Evolutionary conservation across 2,797 vertebrate genomes (phyloP).

Genomic region (Pipistrellus pygmaeus): DNA sequence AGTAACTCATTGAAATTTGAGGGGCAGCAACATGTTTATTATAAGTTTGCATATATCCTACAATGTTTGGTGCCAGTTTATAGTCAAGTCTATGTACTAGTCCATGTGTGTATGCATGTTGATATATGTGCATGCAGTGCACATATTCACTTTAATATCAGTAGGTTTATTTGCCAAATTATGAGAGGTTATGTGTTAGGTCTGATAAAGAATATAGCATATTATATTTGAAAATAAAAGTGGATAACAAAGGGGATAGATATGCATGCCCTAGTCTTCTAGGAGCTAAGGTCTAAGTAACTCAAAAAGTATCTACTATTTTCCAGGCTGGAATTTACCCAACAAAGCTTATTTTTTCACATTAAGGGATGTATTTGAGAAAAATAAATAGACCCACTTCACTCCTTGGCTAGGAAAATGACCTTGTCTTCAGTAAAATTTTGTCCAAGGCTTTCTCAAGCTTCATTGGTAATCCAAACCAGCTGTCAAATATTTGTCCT

Average conservation of each 20-base stretch:
- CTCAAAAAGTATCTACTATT: not conserved
- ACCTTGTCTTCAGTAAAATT: not conserved
- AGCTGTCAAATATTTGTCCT: conserved; percentile 63
- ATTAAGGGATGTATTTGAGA: not conserved
- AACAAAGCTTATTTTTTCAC: not conserved
- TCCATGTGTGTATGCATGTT: rapidly evolving
- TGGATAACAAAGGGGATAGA: not conserved
- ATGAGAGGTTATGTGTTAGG: too few species aligned
- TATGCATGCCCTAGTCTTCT: not conserved
- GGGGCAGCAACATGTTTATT: not conserved
- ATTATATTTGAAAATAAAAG: not conserved
- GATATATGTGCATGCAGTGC: rapidly evolving
- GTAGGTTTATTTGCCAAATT: not conserved
- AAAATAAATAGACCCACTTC: conserved; percentile 25
- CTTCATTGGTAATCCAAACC: conserved; percentile 66
- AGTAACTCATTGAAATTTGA: not conserved
- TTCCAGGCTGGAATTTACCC: conserved; percentile 49
- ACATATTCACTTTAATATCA: not conserved
- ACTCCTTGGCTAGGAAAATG: conserved; percentile 23
- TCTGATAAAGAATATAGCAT: not conserved
- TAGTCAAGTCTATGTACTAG: not conserved
- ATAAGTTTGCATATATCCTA: not conserved
- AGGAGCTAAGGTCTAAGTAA: not conserved
- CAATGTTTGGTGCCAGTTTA: not conserved
- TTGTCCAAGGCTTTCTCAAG: conserved; percentile 4